These are phyloP conservation scores for Trematomus bernacchii DNA, from an alignment of 2,797 vertebrate genomes.

Conservation along the genomic window DNA sequence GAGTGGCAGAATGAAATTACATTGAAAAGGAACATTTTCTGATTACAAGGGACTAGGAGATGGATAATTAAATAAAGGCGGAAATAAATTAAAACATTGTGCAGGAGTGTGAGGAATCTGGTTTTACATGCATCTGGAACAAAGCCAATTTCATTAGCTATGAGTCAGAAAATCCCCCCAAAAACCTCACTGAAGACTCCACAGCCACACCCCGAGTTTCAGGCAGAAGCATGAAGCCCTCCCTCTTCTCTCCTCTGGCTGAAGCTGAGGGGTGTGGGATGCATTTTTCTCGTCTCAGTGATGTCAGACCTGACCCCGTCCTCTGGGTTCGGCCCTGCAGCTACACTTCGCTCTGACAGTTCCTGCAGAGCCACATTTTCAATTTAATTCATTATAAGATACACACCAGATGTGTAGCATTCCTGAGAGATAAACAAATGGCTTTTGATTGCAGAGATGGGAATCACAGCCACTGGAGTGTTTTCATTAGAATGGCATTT, in stretches of 20 bases:
- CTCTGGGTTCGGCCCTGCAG: slow-evolving; percentile 9
- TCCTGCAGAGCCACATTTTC: background rate
- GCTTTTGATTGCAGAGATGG: slow-evolving; percentile 7
- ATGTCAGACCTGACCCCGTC: slow-evolving; percentile 42
- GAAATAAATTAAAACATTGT: slow-evolving; percentile 17
- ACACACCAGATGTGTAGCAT: slow-evolving; percentile 46
- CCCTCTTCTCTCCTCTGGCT: slow-evolving; percentile 34
- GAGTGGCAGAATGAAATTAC: slow-evolving; percentile 11
- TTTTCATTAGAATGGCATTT: background rate
- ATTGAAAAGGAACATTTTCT: slow-evolving; percentile 38
- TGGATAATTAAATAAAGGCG: slow-evolving; percentile 44
- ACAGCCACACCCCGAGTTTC: slow-evolving; percentile 53
- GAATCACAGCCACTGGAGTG: slow-evolving; percentile 2
- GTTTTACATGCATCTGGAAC: slow-evolving; percentile 25
- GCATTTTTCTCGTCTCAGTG: slow-evolving; percentile 23
- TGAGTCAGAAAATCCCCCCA: slow-evolving; percentile 39
- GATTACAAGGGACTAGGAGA: slow-evolving; percentile 25
- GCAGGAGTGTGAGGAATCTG: slow-evolving; percentile 5
- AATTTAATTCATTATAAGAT: slow-evolving; percentile 5
- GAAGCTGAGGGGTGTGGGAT: slow-evolving; percentile 18
- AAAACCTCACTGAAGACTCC: slow-evolving; percentile 9
- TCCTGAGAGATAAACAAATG: slow-evolving; percentile 21
- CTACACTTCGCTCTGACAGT: slow-evolving; percentile 13
- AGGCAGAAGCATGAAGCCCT: slow-evolving; percentile 13
- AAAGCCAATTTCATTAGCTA: slow-evolving; percentile 19